Percentiles rank a stretch among this genome's conserved stretches.
Evolutionary conservation across 2,888 invertebrate species (phyloP).

Genomic region (Philopedon plagiatum): DNA sequence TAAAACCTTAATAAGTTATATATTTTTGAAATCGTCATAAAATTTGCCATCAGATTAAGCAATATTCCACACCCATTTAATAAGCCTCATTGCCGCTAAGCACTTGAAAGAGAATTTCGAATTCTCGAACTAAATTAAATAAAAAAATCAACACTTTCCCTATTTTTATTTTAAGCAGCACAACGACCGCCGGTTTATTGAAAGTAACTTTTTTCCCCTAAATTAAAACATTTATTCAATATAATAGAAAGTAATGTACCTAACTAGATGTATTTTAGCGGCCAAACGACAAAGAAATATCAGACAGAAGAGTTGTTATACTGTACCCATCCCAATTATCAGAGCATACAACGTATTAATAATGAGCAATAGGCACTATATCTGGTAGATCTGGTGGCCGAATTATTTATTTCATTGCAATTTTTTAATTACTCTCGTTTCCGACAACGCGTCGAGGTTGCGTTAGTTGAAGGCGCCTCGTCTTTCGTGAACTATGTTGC

Average conservation of each 20-base stretch:
- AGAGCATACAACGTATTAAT: conserved; percentile 20
- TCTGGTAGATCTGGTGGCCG: conserved; percentile 12
- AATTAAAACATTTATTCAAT: conserved; percentile 21
- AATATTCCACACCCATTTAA: too few relatives aligned
- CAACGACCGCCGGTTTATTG: not conserved
- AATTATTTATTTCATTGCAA: conserved; percentile 24
- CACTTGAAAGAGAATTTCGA: too few relatives aligned
- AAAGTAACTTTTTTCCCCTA: not conserved
- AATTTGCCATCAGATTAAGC: too few relatives aligned
- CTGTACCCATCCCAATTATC: conserved; percentile 10
- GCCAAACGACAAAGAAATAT: not conserved
- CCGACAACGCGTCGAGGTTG: not conserved
- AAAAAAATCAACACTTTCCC: not conserved
- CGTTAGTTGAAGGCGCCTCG: not conserved
- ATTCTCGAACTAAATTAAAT: too few relatives aligned
- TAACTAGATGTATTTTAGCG: not conserved
- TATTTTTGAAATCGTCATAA: too few relatives aligned
- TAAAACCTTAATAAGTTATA: too few relatives aligned
- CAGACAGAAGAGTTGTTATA: conserved; percentile 2
- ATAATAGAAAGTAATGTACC: conserved; percentile 18
- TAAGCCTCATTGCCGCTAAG: too few relatives aligned
- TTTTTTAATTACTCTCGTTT: conserved; percentile 3
- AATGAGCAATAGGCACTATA: not conserved
- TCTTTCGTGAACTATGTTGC: not conserved
- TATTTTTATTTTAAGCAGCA: not conserved